These are phyloP conservation scores for Hippoglossus hippoglossus DNA, from an alignment of 2,797 vertebrate species.

Conservation along the genomic window DNA sequence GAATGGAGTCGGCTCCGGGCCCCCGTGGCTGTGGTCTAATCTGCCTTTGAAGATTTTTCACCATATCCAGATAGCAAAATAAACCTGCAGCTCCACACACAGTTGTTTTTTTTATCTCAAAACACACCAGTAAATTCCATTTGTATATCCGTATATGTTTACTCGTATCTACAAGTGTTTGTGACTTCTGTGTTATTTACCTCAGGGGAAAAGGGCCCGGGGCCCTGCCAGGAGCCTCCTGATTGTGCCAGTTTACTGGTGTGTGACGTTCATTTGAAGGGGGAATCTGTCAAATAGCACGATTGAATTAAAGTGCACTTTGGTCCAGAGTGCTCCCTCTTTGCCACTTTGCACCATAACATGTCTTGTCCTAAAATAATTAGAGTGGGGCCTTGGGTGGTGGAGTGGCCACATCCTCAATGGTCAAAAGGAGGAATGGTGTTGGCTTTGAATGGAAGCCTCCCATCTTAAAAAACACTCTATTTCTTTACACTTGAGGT, in stretches of 20 bases:
- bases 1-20: conserved; percentile 75
- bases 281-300: conserved; percentile 79
- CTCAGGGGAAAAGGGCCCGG: conserved; percentile 33
- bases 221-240: conserved; percentile 54
- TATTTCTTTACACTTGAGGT: conserved; percentile 89
- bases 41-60: conserved; percentile 75
- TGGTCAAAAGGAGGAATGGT: conserved; percentile 82
- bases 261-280: conserved; percentile 78
- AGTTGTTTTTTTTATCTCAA: conserved; percentile 27
- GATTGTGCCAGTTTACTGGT: conserved; percentile 75
- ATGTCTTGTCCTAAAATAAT: conserved; percentile 87
- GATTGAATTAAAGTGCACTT: conserved; percentile 86
- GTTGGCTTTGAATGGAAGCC: conserved; percentile 80
- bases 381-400: conserved; percentile 81
- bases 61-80: conserved; percentile 58
- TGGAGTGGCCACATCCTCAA: conserved; percentile 78
- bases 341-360: conserved; percentile 82
- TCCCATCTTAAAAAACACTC: conserved; percentile 85
- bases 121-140: conserved; percentile 47
- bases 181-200: conserved; percentile 53
- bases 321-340: conserved; percentile 80
- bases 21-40: conserved; percentile 73
- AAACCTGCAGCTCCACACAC: conserved; percentile 22
- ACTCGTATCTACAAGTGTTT: conserved; percentile 38
- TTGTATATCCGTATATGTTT: conserved; percentile 34